Evolutionary conservation across 2,888 invertebrate species (phyloP), one percentile per base, ranked within the genome.

Genomic region (Sepioteuthis lessoniana): DNA sequence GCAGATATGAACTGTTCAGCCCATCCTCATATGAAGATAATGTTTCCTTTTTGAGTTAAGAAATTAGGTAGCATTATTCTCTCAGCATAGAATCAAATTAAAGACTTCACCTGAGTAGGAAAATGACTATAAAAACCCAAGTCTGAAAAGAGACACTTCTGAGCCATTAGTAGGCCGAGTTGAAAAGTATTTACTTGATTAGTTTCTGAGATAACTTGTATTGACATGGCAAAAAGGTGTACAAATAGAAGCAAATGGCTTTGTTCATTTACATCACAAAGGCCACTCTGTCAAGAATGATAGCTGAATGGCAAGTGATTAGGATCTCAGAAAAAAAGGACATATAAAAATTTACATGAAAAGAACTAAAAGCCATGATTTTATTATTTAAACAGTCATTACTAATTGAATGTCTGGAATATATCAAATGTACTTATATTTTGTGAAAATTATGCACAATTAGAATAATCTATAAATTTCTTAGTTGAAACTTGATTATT

Each of bases 221-320:
- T n/a, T 76, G 76, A 76, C 76, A 76, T 76, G n/a, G 35, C n/a
- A 76, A 76, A 76, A 76, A 76, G n/a, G 76, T n/a, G n/a, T 76
- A 76, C 76, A 76, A 76, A 76, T n/a, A n/a, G 16, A 76, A 21
- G 76, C n/a, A 76, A 76, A 76, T n/a, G 76, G 76, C 16, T 76
- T 35, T 76, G 76, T 76, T 76, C n/a, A 76, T 76, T 76, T 76
- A 76, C 76, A 76, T 76, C 4, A 35, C 76, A 76, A 76, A n/a
- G 16, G 76, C n/a, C 76, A 76, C n/a, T 76, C 76, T n/a, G 76
- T 5, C 16, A n/a, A n/a, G 76, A n/a, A n/a, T 76, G 76, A 76
- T 76, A 10, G 76, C 76, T 76, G 19, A 76, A 76, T 35, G 76
- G 76, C n/a, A 76, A 76, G 35, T 76, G n/a, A n/a, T 76, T 76